Base-by-base conservation (phyloP, 1,140 invertebrate genomes). In the Tetramorium alpestre region DNA sequence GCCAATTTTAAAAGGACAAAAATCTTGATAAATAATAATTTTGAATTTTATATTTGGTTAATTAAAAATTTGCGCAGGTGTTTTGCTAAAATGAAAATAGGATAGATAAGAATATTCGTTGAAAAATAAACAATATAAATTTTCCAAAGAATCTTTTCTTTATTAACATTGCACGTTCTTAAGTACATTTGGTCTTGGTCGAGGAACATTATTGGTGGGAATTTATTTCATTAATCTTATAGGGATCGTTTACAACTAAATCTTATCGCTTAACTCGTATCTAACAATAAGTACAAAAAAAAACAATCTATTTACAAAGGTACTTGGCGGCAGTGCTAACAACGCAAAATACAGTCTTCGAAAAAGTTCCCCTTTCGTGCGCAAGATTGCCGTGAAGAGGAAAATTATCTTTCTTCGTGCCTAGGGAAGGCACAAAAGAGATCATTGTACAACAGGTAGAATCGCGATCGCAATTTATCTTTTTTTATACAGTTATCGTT, bases 111-210 rank as follows among this genome's bases (percentile, higher is more conserved):
- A 33, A 70, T n/a, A n/a, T 54, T 38, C 13, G 5, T 51, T 6
- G 25, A 4, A 22, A 28, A 47, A 54, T 38, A 4, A 49, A 69
- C 25, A 3, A 33, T 0, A 22, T 5, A 0, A 11, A 62, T 49
- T 47, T 85, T 72, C 49, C 67, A 65, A 54, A 54, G 22, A 60
- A 89, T 93, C 80, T 60, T 84, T 75, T 70, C 80, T 90, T 89
- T 89, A 90, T 89, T 90, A 94, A 93, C 92, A 94, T 94, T 94
- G 94, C 94, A 94, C 94, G 90, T 94, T 88, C 92, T 94, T 94
- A 94, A 94, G 92, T 94, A 94, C 92, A 94, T 94, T 94, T 94
- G 94, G 94, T 94, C 87, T 94, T 85, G 89, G 88, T 91, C 88
- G 92, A 94, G 94, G 94, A 94, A 94, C 93, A 94, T 94, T 91